Conservation (phyloP, 2,888 invertebrate genomes). For the Andrena haemorrhoa region DNA sequence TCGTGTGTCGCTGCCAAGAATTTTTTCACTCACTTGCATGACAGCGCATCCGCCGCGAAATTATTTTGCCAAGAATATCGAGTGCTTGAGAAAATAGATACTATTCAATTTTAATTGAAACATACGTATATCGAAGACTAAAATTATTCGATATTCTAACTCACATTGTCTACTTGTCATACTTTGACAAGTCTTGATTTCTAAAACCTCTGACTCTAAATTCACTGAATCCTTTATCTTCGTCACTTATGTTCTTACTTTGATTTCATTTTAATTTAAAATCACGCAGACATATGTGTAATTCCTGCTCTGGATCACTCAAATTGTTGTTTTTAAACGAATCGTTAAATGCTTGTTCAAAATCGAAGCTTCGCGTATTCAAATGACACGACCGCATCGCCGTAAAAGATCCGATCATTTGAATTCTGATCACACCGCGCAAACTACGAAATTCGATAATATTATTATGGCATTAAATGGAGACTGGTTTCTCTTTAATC, state of each 20-base stretch:
- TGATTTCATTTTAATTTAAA: too few species aligned
- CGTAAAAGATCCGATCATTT: not conserved
- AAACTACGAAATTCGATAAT: slow-evolving; percentile 1
- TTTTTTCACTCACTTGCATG: not conserved
- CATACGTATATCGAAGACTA: too few species aligned
- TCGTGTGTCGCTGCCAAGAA: slow-evolving; percentile 29
- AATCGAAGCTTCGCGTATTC: not conserved
- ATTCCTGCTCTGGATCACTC: too few species aligned
- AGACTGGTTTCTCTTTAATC: not conserved
- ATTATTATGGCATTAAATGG: not conserved
- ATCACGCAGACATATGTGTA: too few species aligned
- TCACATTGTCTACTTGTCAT: too few species aligned
- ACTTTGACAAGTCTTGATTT: too few species aligned
- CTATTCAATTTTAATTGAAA: not conserved
- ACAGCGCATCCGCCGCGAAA: not conserved
- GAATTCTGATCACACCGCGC: not conserved
- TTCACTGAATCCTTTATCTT: too few species aligned
- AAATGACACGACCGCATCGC: not conserved
- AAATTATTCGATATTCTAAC: too few species aligned
- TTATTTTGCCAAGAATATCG: not conserved
- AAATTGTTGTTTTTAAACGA: too few species aligned
- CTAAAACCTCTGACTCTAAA: too few species aligned
- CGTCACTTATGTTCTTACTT: too few species aligned
- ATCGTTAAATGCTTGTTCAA: not conserved
- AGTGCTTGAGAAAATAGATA: not conserved